phyloP scores from a whole-genome alignment of 2,888 invertebrate species.

The Xanthia togata region DNA sequence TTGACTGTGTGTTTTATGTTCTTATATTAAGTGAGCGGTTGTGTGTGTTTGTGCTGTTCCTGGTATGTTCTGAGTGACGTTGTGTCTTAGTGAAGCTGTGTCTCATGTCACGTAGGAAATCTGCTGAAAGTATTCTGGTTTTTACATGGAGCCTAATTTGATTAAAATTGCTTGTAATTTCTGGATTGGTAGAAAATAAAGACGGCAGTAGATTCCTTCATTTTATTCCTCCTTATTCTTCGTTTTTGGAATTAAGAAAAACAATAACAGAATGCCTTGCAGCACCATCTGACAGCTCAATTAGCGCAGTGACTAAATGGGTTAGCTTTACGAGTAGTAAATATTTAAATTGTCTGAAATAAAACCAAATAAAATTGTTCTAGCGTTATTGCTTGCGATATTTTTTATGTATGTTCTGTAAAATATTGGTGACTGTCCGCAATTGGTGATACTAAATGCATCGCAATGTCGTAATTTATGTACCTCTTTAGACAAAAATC shows the following conservation, averaged over 20 bases:
- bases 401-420: neutral
- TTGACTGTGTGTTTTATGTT: constrained; percentile 34
- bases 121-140: neutral
- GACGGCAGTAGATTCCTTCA: neutral
- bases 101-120: neutral
- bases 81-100: neutral
- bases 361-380: neutral
- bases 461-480: neutral
- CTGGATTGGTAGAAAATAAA: neutral
- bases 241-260: neutral
- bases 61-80: constrained; percentile 18
- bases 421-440: neutral
- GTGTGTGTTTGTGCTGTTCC: constrained; percentile 19
- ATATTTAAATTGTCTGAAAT: neutral
- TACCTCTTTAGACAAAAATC: no score
- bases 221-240: neutral
- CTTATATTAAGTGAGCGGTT: constrained; percentile 53
- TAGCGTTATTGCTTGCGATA: neutral
- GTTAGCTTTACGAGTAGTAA: neutral
- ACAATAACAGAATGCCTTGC: neutral
- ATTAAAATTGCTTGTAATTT: neutral
- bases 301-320: neutral
- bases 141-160: neutral
- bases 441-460: no score
- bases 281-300: neutral